phyloP scores from a whole-genome alignment of 2,888 invertebrate genomes.

The Silvanus unidentatus region DNA sequence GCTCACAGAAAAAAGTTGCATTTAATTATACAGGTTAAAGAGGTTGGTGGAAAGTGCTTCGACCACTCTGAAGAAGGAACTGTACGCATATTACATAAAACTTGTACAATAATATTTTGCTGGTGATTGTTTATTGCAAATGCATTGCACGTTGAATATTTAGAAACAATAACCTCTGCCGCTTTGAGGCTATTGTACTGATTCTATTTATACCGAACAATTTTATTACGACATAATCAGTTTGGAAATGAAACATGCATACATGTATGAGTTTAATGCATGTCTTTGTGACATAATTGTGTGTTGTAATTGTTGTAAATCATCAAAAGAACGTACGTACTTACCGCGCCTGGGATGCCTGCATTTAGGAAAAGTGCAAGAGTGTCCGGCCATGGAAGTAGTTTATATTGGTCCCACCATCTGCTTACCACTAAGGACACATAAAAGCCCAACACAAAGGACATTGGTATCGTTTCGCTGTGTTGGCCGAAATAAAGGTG shows the following conservation, averaged over 20 bases:
- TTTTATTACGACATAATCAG: background rate
- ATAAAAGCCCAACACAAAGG: slow-evolving; percentile 93
- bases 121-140: background rate
- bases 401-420: slow-evolving; percentile 94
- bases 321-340: slow-evolving; percentile 53
- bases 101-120: no score
- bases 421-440: slow-evolving; percentile 85
- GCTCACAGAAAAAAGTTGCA: no score
- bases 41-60: no score
- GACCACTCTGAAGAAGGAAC: no score
- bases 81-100: no score
- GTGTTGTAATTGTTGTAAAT: background rate
- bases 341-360: slow-evolving; percentile 84
- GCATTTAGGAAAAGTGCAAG: slow-evolving; percentile 87
- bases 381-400: slow-evolving; percentile 91
- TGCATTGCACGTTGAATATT: slow-evolving; percentile 6
- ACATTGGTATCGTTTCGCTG: slow-evolving; percentile 88
- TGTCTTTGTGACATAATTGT: background rate
- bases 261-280: background rate
- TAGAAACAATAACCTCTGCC: slow-evolving; percentile 4
- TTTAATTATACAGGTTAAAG: no score
- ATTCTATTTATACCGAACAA: background rate
- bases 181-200: slow-evolving; percentile 4
- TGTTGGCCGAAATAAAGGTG: slow-evolving; percentile 81
- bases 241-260: background rate